Percentiles rank a stretch among this genome's conserved stretches.
phyloP scores from a whole-genome alignment of 2,113 vertebrate species.

The Ramphastos sulfuratus region DNA sequence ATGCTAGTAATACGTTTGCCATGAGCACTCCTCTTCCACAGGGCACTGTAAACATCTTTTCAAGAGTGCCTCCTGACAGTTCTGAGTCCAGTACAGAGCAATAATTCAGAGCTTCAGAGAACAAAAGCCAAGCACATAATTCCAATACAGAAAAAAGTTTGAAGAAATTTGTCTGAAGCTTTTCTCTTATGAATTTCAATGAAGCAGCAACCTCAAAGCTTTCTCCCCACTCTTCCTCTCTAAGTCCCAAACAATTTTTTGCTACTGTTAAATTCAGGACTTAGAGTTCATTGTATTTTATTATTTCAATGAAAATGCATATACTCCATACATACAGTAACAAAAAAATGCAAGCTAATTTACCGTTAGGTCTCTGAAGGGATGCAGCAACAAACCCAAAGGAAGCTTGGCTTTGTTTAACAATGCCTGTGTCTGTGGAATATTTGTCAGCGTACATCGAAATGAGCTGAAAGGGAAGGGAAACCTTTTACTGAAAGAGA shows the following conservation, averaged over 20 bases:
- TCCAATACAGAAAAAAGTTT: not conserved
- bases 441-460: slow-evolving; percentile 91
- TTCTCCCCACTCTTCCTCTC: not conserved
- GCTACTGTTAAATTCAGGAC: not conserved
- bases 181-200: not conserved
- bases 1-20: not conserved
- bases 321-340: not conserved
- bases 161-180: not conserved
- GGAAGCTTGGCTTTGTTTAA: slow-evolving; percentile 97
- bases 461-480: slow-evolving; percentile 83
- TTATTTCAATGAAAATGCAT: not conserved
- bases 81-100: not conserved
- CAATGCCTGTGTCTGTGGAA: slow-evolving; percentile 94
- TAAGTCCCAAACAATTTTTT: not conserved
- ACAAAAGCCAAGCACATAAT: not conserved
- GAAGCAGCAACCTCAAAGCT: not conserved
- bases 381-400: slow-evolving; percentile 92
- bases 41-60: not conserved
- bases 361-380: slow-evolving; percentile 97
- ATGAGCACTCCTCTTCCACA: not conserved
- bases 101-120: not conserved
- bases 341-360: not conserved
- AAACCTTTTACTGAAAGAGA: not conserved
- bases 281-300: not conserved
- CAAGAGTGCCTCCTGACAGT: not conserved